These are phyloP conservation scores for Plutomurus gul DNA, from an alignment of 1,140 invertebrate genomes.

Conservation along the genomic window DNA sequence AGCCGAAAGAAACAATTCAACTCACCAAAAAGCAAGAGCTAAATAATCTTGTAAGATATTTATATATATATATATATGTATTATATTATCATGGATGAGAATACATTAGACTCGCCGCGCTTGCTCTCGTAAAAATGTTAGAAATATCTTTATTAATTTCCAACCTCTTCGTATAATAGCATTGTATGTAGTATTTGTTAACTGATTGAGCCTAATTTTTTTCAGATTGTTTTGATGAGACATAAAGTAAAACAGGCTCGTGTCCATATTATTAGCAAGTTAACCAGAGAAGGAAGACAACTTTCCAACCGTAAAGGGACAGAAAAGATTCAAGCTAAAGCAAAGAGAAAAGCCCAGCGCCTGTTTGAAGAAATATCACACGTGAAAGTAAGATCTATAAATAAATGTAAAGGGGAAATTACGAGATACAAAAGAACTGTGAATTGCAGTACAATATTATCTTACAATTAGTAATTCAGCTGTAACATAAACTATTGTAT, in stretches of 20 bases:
- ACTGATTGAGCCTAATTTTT: neutral
- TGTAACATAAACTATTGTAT: neutral
- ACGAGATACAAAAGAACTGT: too few species aligned
- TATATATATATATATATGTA: neutral
- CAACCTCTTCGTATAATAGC: too few species aligned
- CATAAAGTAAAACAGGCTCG: slow-evolving; percentile 34
- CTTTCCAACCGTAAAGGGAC: slow-evolving; percentile 47
- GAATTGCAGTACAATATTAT: too few species aligned
- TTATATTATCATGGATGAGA: too few species aligned
- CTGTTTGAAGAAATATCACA: slow-evolving; percentile 41
- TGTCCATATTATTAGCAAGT: slow-evolving; percentile 49
- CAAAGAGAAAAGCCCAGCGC: slow-evolving; percentile 43
- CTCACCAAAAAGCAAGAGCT: slow-evolving; percentile 49
- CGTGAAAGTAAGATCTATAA: slow-evolving; percentile 42
- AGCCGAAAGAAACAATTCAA: too few species aligned
- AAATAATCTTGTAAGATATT: slow-evolving; percentile 52
- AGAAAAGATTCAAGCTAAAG: slow-evolving; percentile 29
- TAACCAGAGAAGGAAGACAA: slow-evolving; percentile 39
- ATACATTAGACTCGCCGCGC: too few species aligned
- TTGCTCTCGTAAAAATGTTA: too few species aligned
- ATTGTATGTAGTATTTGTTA: neutral
- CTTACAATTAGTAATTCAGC: too few species aligned
- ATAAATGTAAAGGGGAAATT: too few species aligned
- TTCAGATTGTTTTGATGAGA: slow-evolving; percentile 48
- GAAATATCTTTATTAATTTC: too few species aligned